Evolutionary conservation across 2,888 invertebrate species (phyloP).

Genomic region (Himalopsyche tibetana): DNA sequence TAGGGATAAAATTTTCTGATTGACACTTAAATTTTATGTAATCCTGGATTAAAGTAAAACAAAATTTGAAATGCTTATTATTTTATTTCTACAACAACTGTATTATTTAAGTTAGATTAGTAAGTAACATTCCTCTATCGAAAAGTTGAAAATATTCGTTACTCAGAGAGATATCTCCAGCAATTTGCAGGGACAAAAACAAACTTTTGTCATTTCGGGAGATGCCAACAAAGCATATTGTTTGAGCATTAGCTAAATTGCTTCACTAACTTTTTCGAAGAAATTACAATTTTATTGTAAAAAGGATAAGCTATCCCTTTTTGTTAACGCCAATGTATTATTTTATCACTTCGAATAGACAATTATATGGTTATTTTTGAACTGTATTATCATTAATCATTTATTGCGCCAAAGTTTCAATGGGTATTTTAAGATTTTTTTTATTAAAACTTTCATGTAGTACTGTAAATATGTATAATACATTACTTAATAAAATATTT

Average conservation of each 20-base stretch:
- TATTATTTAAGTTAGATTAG: conserved; percentile 32
- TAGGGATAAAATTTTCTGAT: neutral
- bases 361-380: no score
- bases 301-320: conserved; percentile 44
- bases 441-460: no score
- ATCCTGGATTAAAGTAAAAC: neutral
- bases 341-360: neutral
- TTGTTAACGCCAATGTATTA: neutral
- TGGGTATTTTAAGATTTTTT: no score
- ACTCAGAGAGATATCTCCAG: conserved; percentile 50
- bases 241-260: conserved; percentile 61
- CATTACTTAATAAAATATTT: no score
- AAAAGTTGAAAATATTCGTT: conserved; percentile 40
- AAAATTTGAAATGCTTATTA: conserved; percentile 29
- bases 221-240: conserved; percentile 61
- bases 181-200: conserved; percentile 61
- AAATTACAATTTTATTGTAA: conserved; percentile 58
- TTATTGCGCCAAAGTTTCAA: no score
- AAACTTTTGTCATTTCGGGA: conserved; percentile 62
- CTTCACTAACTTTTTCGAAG: conserved; percentile 58
- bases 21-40: neutral
- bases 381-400: no score
- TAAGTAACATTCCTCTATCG: conserved; percentile 42
- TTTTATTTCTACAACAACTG: neutral
- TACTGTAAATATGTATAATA: no score